Base-by-base conservation (phyloP, 2,888 invertebrate species). In the Cenopis cana region DNA sequence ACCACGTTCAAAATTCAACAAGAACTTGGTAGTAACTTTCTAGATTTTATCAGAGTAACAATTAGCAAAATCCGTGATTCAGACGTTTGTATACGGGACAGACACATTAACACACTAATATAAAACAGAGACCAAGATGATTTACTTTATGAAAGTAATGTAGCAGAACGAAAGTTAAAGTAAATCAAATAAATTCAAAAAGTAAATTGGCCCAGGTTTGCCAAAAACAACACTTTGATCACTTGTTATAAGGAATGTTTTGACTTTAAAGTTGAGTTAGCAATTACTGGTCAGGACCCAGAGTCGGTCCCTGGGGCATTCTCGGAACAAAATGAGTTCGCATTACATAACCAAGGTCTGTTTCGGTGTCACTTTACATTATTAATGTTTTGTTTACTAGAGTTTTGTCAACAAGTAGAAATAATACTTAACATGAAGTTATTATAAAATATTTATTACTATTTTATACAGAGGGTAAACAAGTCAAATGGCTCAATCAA, bases 321-420 rank as follows among this genome's bases (percentile, higher is more conserved):
- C 52, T 68, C 33, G 18, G 17, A 18, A 18, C 54, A n/a, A 54
- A 68, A 68, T 38, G 60, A 68, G 38, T 52, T 36, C 41, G 38
- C 41, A 54, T 68, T 60, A 68, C 68, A 66, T 60, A 68, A 60
- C 41, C 52, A 59, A 12, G 57, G 17, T 29, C 38, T 29, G 68
- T 52, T 60, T 17, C n/a, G 12, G 29, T 18, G 29, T 38, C 50
- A 60, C 6, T 68, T 68, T 60, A 60, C 52, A 52, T 60, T 46
- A 4, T 68, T 52, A 64, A 67, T 59, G 67, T 64, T 67, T 49
- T 59, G 57, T 59, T 67, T 59, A 52, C 50, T 52, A 11, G n/a
- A n/a, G 29, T 49, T 11, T 24, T 6, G 36, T 18, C 12, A 49
- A 46, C 17, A 17, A 55, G 33, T 46, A 11, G 11, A n/a, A 20